phyloP scores from a whole-genome alignment of 1,140 invertebrate species.

The Carcinoscorpius rotundicauda region DNA sequence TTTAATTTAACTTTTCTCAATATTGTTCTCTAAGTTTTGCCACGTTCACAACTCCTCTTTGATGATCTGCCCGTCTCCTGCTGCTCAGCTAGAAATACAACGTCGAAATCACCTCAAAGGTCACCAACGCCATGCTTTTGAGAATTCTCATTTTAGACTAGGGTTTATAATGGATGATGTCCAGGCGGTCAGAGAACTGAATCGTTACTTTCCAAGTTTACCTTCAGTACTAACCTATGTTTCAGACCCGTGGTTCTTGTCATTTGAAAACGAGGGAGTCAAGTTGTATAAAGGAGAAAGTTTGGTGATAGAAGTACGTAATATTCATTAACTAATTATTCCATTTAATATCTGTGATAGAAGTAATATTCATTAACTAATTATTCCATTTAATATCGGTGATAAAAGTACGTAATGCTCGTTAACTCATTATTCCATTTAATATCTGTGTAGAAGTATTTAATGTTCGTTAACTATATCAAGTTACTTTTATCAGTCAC shows the following conservation, averaged over 20 bases:
- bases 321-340: no score
- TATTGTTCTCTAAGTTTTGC: conserved; percentile 41
- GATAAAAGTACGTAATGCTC: conserved; percentile 51
- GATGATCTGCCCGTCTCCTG: conserved; percentile 91
- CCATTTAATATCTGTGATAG: conserved; percentile 51
- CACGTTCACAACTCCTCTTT: conserved; percentile 70
- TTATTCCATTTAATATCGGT: conserved; percentile 36
- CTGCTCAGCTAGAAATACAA: conserved; percentile 37
- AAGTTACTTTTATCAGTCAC: no score
- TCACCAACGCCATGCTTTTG: background rate
- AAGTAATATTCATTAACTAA: conserved; percentile 33
- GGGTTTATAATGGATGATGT: conserved; percentile 96
- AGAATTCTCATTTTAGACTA: conserved; percentile 34
- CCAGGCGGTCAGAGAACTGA: conserved; percentile 67
- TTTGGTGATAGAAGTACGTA: conserved; percentile 70
- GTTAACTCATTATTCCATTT: no score
- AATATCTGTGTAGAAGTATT: no score
- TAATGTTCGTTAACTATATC: no score
- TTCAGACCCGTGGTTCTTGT: conserved; percentile 79
- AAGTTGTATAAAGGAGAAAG: conserved; percentile 91
- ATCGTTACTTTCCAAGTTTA: conserved; percentile 68
- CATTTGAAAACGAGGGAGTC: conserved; percentile 42
- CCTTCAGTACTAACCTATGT: conserved; percentile 71
- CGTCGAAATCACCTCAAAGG: background rate
- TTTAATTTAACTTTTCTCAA: background rate